phyloP scores from a whole-genome alignment of 2,113 vertebrate genomes.

The Phaethornis superciliosus region DNA sequence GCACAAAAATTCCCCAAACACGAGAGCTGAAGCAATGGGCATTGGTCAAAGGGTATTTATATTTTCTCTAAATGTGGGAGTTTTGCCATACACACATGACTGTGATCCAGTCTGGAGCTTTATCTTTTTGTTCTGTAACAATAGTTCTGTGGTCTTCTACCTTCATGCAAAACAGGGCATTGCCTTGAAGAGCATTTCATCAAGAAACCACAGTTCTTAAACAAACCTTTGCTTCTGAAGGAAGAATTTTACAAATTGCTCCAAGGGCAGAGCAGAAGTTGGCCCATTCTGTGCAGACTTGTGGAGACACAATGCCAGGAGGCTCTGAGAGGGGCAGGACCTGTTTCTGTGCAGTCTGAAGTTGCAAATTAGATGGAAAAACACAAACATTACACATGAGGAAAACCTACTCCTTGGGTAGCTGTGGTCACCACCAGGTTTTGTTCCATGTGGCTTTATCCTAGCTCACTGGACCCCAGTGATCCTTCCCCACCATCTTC shows the following conservation, averaged over 20 bases:
- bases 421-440: not conserved
- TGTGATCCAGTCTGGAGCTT: not conserved
- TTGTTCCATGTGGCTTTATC: not conserved
- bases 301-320: not conserved
- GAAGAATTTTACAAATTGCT: not conserved
- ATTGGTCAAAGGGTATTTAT: not conserved
- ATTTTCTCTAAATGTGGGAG: not conserved
- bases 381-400: not conserved
- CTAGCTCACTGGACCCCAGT: not conserved
- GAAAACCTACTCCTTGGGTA: not conserved
- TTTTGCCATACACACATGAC: not conserved
- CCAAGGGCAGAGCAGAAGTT: not conserved
- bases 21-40: not conserved
- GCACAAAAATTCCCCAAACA: not conserved
- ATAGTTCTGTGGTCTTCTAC: not conserved
- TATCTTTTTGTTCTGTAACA: not conserved
- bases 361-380: not conserved
- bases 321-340: not conserved
- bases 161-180: not conserved
- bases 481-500: not conserved
- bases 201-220: conserved; percentile 12
- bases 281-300: not conserved
- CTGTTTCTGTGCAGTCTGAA: not conserved
- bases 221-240: conserved; percentile 3
- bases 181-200: not conserved